Conservation (phyloP, 2,888 invertebrate genomes). For the Deroplatys truncata region DNA sequence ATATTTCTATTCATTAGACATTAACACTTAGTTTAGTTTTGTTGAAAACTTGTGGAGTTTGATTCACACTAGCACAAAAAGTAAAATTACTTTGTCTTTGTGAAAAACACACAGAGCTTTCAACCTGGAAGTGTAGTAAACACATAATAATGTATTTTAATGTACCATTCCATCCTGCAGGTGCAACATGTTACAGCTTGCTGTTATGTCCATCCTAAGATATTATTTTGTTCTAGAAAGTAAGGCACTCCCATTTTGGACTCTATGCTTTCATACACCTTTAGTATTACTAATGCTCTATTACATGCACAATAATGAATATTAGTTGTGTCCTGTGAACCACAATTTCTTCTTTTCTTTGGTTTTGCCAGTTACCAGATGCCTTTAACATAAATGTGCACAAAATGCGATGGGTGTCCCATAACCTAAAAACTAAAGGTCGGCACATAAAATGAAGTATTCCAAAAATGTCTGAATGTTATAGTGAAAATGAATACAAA, state of each 20-base stretch:
- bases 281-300: neutral
- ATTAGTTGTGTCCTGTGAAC: neutral
- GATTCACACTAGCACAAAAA: neutral
- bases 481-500: no score
- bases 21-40: neutral
- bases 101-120: neutral
- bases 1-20: neutral
- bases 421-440: no score
- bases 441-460: no score
- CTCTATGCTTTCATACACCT: constrained; percentile 3
- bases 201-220: neutral
- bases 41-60: neutral
- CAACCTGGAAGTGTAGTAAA: neutral
- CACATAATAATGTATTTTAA: neutral
- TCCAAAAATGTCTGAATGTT: no score
- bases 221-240: neutral
- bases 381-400: neutral
- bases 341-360: neutral
- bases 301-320: neutral
- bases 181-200: neutral
- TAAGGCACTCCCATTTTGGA: constrained; percentile 22
- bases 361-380: neutral
- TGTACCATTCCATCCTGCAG: neutral
- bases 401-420: no score
- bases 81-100: neutral